These are phyloP conservation scores for Centropyge bicolor DNA, from an alignment of 2,797 vertebrate genomes.

Conservation along the genomic window DNA sequence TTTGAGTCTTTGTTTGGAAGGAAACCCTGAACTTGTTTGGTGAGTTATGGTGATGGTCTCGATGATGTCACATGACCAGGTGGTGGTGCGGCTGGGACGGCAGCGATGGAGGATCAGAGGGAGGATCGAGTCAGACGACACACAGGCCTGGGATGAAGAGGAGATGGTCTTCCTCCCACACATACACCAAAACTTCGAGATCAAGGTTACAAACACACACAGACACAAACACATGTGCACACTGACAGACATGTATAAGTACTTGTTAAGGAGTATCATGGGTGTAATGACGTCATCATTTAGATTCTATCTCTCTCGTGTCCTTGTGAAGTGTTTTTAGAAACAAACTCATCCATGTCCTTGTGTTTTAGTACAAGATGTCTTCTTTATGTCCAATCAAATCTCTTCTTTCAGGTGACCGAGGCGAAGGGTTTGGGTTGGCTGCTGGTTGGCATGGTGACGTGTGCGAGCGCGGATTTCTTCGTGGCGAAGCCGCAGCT, in stretches of 20 bases:
- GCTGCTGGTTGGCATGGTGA: constrained; percentile 91
- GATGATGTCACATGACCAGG: constrained; percentile 79
- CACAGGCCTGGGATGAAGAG: constrained; percentile 95
- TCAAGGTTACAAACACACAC: constrained; percentile 87
- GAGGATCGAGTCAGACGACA: constrained; percentile 92
- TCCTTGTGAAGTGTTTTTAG: no score
- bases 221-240: not conserved
- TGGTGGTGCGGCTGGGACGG: constrained; percentile 91
- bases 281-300: no score
- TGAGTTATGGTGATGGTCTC: not conserved
- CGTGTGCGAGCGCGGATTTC: constrained; percentile 91
- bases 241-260: not conserved
- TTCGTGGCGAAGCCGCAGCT: constrained; percentile 90
- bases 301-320: no score
- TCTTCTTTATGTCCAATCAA: not conserved
- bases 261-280: no score
- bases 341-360: no score
- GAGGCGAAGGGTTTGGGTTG: constrained; percentile 94
- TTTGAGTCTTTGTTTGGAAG: no score
- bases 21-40: no score
- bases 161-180: constrained; percentile 93
- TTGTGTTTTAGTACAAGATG: not conserved
- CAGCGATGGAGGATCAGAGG: constrained; percentile 96
- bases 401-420: constrained; percentile 86
- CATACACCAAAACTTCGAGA: constrained; percentile 93